Evolutionary conservation across 2,888 invertebrate genomes (phyloP), one percentile per base, ranked within the genome.

Genomic region (Agrochola lota): DNA sequence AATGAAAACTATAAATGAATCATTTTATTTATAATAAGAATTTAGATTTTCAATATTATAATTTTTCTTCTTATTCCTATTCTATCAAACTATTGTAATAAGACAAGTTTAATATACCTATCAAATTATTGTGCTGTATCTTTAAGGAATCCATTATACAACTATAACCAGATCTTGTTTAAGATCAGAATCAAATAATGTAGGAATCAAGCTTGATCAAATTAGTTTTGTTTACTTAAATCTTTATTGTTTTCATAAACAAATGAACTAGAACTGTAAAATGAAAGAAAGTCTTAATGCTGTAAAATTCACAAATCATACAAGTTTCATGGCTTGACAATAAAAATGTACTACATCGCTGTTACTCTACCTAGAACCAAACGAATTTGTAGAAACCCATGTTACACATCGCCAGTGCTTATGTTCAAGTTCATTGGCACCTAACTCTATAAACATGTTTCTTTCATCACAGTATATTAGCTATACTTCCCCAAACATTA

Each of bases 341-440:
- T 11, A 63, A 57, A 30, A 23, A 43, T 3, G 8, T 46, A 26
- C 46, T 63, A 66, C 8, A 64, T 43, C 5, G 23, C 8, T 46
- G 11, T 35, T n/a, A 57, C 2, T 60, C 8, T 49, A 26, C 1
- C 6, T 35, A 83, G 17, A 57, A 43, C 17, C 2, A 35, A 23
- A 59, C 7, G 23, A 77, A 59, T 23, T 8, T n/a, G 2, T 52
- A 63, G 23, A 52, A 26, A 46, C 20, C 9, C 3, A 26, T 43
- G 17, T 26, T 15, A 74, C 30, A 46, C 23, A 23, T 59, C 17
- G 26, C 26, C 43, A 74, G 43, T 43, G 15, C 43, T 17, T 55
- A 57, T 6, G 20, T 76, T 76, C 76, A 66, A 66, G 76, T 82
- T 81, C 20, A 66, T 76, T 82, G 76, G 76, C 76, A 79, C 52